Conservation (phyloP, 2,888 invertebrate species). For the Eurois occulta region DNA sequence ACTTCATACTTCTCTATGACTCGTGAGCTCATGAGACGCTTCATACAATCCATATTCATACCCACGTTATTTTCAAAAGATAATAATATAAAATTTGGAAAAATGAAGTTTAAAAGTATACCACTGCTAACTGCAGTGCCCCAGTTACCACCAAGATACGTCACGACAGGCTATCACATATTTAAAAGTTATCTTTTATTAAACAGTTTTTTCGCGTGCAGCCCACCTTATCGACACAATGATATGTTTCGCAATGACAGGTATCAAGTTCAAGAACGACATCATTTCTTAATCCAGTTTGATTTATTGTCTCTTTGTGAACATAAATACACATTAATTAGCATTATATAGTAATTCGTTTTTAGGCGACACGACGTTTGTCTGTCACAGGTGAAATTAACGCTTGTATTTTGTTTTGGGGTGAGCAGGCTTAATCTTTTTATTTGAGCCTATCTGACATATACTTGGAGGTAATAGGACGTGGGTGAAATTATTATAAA, state of each 20-base stretch:
- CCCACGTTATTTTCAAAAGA: not conserved
- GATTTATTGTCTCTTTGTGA: conserved; percentile 51
- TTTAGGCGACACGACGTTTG: conserved; percentile 17
- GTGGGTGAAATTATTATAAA: too few relatives aligned
- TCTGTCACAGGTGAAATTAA: conserved; percentile 11
- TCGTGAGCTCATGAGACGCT: too few relatives aligned
- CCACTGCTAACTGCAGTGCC: not conserved
- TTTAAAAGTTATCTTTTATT: conserved; percentile 20
- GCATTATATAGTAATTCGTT: conserved; percentile 44
- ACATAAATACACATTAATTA: conserved; percentile 46
- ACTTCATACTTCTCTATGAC: too few relatives aligned
- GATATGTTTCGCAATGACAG: conserved; percentile 34
- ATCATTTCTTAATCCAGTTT: conserved; percentile 55
- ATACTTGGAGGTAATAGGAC: not conserved
- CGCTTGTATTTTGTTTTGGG: conserved; percentile 8
- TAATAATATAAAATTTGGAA: too few relatives aligned
- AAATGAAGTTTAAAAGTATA: not conserved
- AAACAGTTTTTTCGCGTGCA: conserved; percentile 20
- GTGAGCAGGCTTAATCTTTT: not conserved
- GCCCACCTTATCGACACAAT: conserved; percentile 42
- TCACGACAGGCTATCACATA: conserved; percentile 10
- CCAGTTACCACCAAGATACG: conserved; percentile 22
- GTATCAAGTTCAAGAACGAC: conserved; percentile 61
- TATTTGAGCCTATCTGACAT: not conserved
- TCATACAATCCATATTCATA: not conserved